These are phyloP conservation scores for Agapornis canus DNA, from an alignment of 2,797 vertebrate genomes.

Conservation along the genomic window DNA sequence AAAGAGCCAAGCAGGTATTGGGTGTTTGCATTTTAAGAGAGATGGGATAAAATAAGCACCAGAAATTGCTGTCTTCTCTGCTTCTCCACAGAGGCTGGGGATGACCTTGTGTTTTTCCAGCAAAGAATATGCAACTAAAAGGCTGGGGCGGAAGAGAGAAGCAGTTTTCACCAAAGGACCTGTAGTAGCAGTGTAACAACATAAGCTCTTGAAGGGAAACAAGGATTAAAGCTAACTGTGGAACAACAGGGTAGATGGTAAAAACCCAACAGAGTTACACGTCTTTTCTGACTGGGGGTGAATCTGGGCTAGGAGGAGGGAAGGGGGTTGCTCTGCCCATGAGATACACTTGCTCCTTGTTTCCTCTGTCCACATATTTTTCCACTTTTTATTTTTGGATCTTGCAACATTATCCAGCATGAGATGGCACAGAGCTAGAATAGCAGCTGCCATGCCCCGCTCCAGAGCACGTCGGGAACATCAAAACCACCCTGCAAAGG, in stretches of 20 bases:
- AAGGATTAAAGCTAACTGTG: not conserved
- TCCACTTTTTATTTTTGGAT: slow-evolving; percentile 42
- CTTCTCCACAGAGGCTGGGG: not conserved
- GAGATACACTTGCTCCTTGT: not conserved
- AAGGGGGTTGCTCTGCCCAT: not conserved
- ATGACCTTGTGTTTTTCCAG: not conserved
- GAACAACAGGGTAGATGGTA: not conserved
- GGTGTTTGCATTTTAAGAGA: not conserved
- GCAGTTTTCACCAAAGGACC: not conserved
- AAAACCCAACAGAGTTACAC: not conserved
- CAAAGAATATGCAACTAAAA: not conserved
- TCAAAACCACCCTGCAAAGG: not conserved
- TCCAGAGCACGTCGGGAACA: fast-evolving
- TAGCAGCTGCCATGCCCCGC: fast-evolving
- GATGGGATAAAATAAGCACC: not conserved
- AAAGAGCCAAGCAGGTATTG: not conserved
- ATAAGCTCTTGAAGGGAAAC: not conserved
- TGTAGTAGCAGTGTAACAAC: not conserved
- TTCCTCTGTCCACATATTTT: not conserved
- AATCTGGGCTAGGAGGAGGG: not conserved
- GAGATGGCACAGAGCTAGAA: not conserved
- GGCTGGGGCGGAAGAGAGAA: not conserved
- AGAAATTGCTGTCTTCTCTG: not conserved
- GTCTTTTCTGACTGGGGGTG: not conserved
- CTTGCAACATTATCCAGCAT: not conserved